phyloP scores from a whole-genome alignment of 2,888 invertebrate genomes.

The Clusia tigrina region DNA sequence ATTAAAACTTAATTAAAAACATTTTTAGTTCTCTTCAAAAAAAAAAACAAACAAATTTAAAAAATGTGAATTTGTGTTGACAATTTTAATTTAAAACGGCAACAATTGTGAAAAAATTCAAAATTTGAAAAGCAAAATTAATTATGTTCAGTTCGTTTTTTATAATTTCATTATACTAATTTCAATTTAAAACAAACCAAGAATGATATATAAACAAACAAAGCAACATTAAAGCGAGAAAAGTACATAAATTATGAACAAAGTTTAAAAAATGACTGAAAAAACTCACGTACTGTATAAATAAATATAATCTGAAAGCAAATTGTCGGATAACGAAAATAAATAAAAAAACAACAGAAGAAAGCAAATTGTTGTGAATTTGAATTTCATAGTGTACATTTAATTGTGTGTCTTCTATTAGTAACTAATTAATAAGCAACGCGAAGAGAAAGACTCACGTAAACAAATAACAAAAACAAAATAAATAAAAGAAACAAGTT shows the following conservation, averaged over 20 bases:
- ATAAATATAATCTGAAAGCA: too few relatives aligned
- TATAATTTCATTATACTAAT: constrained; percentile 29
- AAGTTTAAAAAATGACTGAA: constrained; percentile 18
- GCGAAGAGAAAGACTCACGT: too few relatives aligned
- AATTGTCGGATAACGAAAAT: too few relatives aligned
- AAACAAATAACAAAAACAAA: constrained; percentile 27
- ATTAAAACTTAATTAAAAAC: too few relatives aligned
- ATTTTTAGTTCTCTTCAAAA: constrained; percentile 24
- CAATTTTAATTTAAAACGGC: background rate
- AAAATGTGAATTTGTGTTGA: constrained; percentile 5
- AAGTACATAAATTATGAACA: constrained; percentile 16
- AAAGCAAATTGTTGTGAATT: too few relatives aligned
- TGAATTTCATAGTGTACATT: too few relatives aligned
- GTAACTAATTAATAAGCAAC: too few relatives aligned
- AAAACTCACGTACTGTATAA: constrained; percentile 17
- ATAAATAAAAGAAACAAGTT: constrained; percentile 27
- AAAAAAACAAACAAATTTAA: constrained; percentile 26
- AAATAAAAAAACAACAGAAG: too few relatives aligned
- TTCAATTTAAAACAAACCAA: constrained; percentile 21
- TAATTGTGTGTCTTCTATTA: too few relatives aligned
- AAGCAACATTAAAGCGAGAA: constrained; percentile 20
- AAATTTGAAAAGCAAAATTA: constrained; percentile 43
- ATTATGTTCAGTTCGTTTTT: constrained; percentile 8
- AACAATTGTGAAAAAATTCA: constrained; percentile 38
- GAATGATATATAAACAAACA: too few relatives aligned